Conservation (phyloP, 1,140 invertebrate species). For the Ceratina japonica region DNA sequence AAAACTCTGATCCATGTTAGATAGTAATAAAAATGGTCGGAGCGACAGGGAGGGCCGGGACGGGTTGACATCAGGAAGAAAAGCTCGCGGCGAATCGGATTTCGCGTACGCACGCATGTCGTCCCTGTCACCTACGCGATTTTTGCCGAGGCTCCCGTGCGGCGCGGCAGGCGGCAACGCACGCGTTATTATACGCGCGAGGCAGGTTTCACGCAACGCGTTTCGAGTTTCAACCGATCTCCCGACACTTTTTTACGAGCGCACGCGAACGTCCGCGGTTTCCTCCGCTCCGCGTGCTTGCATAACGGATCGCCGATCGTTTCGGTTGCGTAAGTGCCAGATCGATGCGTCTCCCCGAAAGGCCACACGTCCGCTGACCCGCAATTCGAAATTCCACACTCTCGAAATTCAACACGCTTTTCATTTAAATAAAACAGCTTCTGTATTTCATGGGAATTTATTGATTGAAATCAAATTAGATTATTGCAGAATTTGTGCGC, state of each 20-base stretch:
- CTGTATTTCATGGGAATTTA: too few relatives aligned
- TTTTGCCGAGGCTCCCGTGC: conserved; percentile 22
- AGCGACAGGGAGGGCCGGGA: too few relatives aligned
- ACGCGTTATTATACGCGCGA: conserved; percentile 39
- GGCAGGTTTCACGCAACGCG: conserved; percentile 53
- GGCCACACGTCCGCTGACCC: too few relatives aligned
- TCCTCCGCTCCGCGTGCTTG: conserved; percentile 62
- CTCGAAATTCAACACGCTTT: background rate
- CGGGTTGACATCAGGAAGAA: background rate
- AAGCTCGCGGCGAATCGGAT: conserved; percentile 18
- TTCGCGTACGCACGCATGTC: conserved; percentile 23
- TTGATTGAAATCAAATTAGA: too few relatives aligned
- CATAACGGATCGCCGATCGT: conserved; percentile 62
- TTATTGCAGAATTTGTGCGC: background rate
- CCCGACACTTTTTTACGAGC: conserved; percentile 50
- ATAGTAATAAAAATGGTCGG: background rate
- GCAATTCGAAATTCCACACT: background rate
- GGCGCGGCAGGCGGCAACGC: conserved; percentile 35
- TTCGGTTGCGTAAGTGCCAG: conserved; percentile 61
- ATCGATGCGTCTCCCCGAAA: conserved; percentile 18
- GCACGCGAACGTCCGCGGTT: conserved; percentile 56
- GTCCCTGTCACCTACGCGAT: conserved; percentile 26
- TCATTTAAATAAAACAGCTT: too few relatives aligned
- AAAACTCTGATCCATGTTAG: background rate
- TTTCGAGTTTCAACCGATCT: conserved; percentile 69